Conservation (phyloP, 1,140 invertebrate genomes). For the Wasmannia auropunctata region DNA sequence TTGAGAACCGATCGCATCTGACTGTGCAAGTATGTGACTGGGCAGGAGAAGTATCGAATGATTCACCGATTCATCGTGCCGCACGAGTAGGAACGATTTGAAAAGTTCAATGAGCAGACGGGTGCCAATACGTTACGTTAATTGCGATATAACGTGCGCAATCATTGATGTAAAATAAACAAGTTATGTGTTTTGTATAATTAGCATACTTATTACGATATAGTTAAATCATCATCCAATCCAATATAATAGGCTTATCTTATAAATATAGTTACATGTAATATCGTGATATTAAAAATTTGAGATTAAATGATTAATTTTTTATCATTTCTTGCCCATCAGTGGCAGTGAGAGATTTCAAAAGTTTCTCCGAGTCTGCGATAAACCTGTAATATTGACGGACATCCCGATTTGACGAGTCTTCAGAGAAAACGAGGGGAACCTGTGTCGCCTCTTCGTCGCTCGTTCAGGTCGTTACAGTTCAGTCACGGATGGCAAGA, state of each 20-base stretch:
- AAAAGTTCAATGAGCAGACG: slow-evolving; percentile 51
- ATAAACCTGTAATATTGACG: neutral
- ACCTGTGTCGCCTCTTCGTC: neutral
- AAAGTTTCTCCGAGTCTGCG: neutral
- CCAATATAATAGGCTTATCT: neutral
- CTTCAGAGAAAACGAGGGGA: neutral
- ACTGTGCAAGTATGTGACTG: slow-evolving; percentile 48
- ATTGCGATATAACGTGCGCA: slow-evolving; percentile 13
- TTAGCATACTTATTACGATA: neutral
- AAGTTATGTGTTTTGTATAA: slow-evolving; percentile 10
- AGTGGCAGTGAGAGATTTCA: neutral
- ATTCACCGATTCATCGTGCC: slow-evolving; percentile 62
- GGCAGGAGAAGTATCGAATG: slow-evolving; percentile 59
- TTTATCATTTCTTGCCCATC: neutral
- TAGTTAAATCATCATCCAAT: neutral
- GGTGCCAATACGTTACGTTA: neutral
- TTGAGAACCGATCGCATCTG: slow-evolving; percentile 56
- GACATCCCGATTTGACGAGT: neutral
- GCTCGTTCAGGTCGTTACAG: slow-evolving; percentile 35
- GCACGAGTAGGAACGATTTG: slow-evolving; percentile 58
- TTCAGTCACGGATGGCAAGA: slow-evolving; percentile 49
- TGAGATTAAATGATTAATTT: neutral
- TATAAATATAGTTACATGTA: neutral
- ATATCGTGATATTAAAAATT: neutral
- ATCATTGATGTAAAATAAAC: slow-evolving; percentile 25